Evolutionary conservation across 1,140 invertebrate genomes (phyloP), one percentile per base, ranked within the genome.

Genomic region (Rhizoglyphus robini): DNA sequence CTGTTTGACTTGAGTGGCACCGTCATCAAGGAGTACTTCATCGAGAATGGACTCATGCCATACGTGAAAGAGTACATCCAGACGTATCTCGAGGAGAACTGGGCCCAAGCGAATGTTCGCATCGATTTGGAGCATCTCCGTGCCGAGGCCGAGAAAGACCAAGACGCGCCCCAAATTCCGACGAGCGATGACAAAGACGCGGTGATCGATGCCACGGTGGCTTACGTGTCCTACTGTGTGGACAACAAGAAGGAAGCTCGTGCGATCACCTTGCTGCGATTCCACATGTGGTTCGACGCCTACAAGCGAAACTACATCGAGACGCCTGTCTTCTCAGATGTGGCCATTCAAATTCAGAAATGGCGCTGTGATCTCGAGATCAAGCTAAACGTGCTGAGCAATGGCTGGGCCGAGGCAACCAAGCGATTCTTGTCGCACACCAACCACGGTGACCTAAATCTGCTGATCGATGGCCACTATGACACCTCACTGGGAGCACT

Each of bases 311-410:
- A 41, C n/a, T 25, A 46, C 18, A 18, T 66, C 2, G 23, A 34
- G 23, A 66, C 65, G 18, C 65, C 65, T 15, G 51, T 66, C 11
- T 66, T 68, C 57, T 67, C 65, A 3, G 66, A 67, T 49, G 66
- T 67, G 1, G 29, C 66, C 18, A 51, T 68, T 31, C 65, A 67
- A 66, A 34, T 68, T 18, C 27, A 38, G 20, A 48, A 68, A 38
- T 67, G 66, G 66, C 25, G 25, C 18, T 57, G 47, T 30, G 65
- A 68, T 32, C 23, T 31, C 13, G 66, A 66, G 11, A 68, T 67
- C 41, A 67, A 67, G 29, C 25, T 67, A 3, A 49, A 67, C 41
- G 47, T 67, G 1, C 38, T 67, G 3, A 68, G 65, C 30, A 67
- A 67, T 66, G 46, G 65, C 48, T 67, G 66, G 66, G 5, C 41